Conservation (phyloP, 2,888 invertebrate genomes). For the Protonemura montana region DNA sequence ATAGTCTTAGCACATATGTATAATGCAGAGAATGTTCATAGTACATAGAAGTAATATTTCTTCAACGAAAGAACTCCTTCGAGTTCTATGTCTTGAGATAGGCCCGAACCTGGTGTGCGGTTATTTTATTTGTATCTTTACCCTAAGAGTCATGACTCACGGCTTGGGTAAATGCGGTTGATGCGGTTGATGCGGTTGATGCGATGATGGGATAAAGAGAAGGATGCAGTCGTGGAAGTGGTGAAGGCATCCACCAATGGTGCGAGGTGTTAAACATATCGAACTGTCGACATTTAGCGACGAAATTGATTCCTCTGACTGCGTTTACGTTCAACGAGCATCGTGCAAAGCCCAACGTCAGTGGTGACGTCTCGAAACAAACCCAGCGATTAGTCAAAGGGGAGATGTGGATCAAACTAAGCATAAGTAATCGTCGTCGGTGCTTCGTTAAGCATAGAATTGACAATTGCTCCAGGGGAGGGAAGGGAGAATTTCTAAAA, state of each 20-base stretch:
- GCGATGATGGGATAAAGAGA: background rate
- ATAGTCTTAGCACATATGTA: too few species aligned
- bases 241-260: background rate
- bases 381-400: background rate
- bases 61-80: too few species aligned
- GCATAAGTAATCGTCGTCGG: background rate
- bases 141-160: background rate
- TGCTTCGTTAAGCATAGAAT: background rate
- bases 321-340: too few species aligned
- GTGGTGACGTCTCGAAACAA: background rate
- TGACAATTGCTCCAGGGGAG: background rate
- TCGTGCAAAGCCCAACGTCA: background rate
- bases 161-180: background rate
- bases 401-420: constrained; percentile 7
- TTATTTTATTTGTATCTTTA: too few species aligned
- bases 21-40: too few species aligned
- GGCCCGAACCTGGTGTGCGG: too few species aligned
- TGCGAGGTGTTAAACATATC: too few species aligned
- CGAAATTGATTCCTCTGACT: background rate
- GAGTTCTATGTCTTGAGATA: too few species aligned
- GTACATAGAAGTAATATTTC: too few species aligned
- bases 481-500: background rate
- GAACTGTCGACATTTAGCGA: background rate
- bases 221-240: background rate
- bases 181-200: background rate